phyloP scores from a whole-genome alignment of 2,888 invertebrate genomes.

The Axea sp. region DNA sequence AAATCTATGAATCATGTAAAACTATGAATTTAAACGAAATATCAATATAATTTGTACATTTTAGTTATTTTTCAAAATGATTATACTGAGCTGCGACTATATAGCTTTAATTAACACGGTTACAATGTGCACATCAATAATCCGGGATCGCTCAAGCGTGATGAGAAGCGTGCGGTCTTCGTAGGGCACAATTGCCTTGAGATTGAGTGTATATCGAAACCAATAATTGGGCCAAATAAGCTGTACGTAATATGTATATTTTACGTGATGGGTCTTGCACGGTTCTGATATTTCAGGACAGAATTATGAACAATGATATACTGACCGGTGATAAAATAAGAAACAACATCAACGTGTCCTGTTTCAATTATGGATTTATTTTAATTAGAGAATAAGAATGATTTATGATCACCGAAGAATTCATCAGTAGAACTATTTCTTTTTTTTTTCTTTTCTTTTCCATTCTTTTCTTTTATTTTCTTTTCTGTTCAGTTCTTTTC shows the following conservation, averaged over 20 bases:
- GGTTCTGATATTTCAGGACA: slow-evolving; percentile 30
- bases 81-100: too few species aligned
- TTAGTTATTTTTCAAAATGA: too few species aligned
- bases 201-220: slow-evolving; percentile 31
- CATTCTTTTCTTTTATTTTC: too few species aligned
- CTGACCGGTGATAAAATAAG: slow-evolving; percentile 36
- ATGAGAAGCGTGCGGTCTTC: slow-evolving; percentile 57
- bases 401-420: slow-evolving; percentile 30
- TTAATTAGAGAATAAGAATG: slow-evolving; percentile 49
- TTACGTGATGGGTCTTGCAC: slow-evolving; percentile 42
- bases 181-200: slow-evolving; percentile 42
- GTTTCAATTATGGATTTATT: slow-evolving; percentile 54
- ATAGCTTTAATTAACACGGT: slow-evolving; percentile 42
- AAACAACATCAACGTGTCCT: slow-evolving; percentile 49
- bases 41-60: too few species aligned
- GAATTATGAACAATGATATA: slow-evolving; percentile 52
- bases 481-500: too few species aligned
- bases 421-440: slow-evolving; percentile 46
- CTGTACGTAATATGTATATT: slow-evolving; percentile 48
- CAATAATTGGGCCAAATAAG: slow-evolving; percentile 56
- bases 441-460: slow-evolving; percentile 22
- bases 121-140: slow-evolving; percentile 50
- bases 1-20: too few species aligned
- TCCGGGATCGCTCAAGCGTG: slow-evolving; percentile 60
- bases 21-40: too few species aligned